Base-by-base conservation (phyloP, 2,113 vertebrate genomes). In the Aythya baeri region DNA sequence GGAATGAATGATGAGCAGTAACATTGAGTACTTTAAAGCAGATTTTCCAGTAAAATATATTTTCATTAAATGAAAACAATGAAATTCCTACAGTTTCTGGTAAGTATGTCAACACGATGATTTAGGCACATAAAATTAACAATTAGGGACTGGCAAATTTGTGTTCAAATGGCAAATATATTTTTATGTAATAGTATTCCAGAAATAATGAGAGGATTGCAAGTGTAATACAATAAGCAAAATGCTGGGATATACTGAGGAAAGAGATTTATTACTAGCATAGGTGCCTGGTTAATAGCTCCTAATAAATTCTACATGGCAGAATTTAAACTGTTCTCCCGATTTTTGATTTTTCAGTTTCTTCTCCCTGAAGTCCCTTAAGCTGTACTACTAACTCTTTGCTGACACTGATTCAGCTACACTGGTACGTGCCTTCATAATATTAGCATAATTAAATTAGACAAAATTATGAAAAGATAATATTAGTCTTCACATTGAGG, bases 401-500 rank as follows among this genome's bases (percentile, higher is more conserved):
- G 81, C 54, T 94, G 88, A 25, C 72, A 54, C 61, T 57, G 81
- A 89, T 70, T 91, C 46, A 50, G 44, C 91, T 91, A 62, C 67
- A 92, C 27, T 57, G 50, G 63, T 93, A 91, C 67, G 44, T n/a
- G 68, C 44, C 59, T 86, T 91, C 83, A 38, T 66, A 79, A 91
- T 43, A 34, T 31, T 49, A 65, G 25, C 44, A 26, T 83, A 93
- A 92, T 72, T 91, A 73, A 88, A 86, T 86, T 74, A 79, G 71
- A 58, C 34, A 74, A 83, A 55, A 89, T 74, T 61, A 93, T 81
- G 49, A 91, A 95, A 94, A 79, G 21, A n/a, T 49, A 93, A 29
- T 80, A 66, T 65, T 81, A 58, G 17, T 91, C 88, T 68, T 81
- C 88, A 78, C 86, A 95, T 55, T 2, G 4, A 86, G 49, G 52